A percentile compares a stretch with the other conserved stretches of the same genome.
These are phyloP conservation scores for Orthonychiurus folsomi DNA, from an alignment of 2,888 invertebrate genomes.

Conservation along the genomic window DNA sequence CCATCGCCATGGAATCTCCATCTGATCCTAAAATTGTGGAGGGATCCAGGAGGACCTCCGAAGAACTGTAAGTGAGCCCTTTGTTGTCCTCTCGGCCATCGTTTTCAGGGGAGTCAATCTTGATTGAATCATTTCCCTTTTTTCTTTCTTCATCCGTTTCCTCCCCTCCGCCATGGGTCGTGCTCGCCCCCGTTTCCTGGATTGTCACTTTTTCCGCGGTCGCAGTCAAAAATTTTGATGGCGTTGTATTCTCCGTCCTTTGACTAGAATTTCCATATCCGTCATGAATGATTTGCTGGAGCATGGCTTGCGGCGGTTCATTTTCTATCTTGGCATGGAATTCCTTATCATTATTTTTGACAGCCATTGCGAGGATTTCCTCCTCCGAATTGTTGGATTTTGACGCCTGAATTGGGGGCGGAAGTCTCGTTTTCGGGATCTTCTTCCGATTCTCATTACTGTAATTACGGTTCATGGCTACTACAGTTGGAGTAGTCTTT, in stretches of 20 bases:
- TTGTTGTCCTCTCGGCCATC: not conserved
- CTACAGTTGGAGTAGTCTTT: too few relatives aligned
- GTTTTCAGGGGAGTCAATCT: too few relatives aligned
- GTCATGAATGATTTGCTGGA: not conserved
- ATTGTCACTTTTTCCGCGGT: not conserved
- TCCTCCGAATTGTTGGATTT: not conserved
- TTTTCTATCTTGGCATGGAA: not conserved
- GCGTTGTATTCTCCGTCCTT: not conserved
- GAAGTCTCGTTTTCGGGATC: not conserved
- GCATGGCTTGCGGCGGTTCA: not conserved
- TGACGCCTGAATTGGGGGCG: not conserved
- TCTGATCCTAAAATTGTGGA: too few relatives aligned
- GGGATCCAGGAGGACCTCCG: not conserved
- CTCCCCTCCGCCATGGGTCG: not conserved
- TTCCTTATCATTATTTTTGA: not conserved
- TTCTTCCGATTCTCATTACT: not conserved
- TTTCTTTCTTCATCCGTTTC: not conserved
- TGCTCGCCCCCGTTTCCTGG: not conserved
- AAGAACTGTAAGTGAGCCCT: not conserved
- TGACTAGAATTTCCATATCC: too few relatives aligned
- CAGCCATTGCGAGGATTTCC: not conserved
- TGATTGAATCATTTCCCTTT: too few relatives aligned
- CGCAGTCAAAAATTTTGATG: too few relatives aligned
- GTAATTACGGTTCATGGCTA: not conserved
- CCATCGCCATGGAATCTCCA: not conserved